Percentiles rank a stretch among this genome's conserved stretches.
Evolutionary conservation across 37 sponge, comb jelly and placozoan genomes (phyloP).

Genomic region (Corticium candelabrum): DNA sequence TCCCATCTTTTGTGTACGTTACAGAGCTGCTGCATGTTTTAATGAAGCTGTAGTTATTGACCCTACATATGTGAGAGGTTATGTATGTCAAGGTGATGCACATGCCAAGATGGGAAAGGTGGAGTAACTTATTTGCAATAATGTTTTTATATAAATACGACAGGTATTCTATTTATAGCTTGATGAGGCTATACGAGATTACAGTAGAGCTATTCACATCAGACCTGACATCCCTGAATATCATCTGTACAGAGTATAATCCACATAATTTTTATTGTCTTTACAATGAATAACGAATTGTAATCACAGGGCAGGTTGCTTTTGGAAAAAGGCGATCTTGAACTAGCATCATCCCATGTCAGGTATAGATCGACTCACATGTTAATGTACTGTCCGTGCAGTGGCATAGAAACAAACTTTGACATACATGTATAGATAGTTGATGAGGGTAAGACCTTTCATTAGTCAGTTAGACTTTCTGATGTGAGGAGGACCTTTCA

Average conservation of each 20-base stretch:
- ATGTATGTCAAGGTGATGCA: slow-evolving; percentile 77
- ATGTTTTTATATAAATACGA: slow-evolving; percentile 24
- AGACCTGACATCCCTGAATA: slow-evolving; percentile 39
- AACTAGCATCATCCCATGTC: slow-evolving; percentile 47
- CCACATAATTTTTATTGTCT: slow-evolving; percentile 1
- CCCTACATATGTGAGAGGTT: slow-evolving; percentile 68
- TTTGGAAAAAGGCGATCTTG: slow-evolving; percentile 48
- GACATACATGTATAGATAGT: too few species aligned
- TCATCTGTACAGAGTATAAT: slow-evolving; percentile 45
- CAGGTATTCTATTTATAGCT: slow-evolving; percentile 34
- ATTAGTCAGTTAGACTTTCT: too few species aligned
- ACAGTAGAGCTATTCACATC: slow-evolving; percentile 65
- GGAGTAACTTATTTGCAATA: neutral
- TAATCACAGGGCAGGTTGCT: slow-evolving; percentile 73
- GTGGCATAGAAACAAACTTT: too few species aligned
- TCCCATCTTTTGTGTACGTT: too few species aligned
- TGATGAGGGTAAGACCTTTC: too few species aligned
- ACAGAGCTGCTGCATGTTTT: too few species aligned
- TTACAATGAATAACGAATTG: slow-evolving; percentile 12
- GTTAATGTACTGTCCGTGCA: too few species aligned
- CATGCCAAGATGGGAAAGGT: slow-evolving; percentile 23
- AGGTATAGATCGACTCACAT: too few species aligned
- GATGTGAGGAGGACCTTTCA: too few species aligned
- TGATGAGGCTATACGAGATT: slow-evolving; percentile 58
- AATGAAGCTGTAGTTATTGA: too few species aligned